Percentiles rank a stretch among this genome's conserved stretches.
Conservation (phyloP, 2,113 vertebrate species). For the Phalacrocorax aristotelis region DNA sequence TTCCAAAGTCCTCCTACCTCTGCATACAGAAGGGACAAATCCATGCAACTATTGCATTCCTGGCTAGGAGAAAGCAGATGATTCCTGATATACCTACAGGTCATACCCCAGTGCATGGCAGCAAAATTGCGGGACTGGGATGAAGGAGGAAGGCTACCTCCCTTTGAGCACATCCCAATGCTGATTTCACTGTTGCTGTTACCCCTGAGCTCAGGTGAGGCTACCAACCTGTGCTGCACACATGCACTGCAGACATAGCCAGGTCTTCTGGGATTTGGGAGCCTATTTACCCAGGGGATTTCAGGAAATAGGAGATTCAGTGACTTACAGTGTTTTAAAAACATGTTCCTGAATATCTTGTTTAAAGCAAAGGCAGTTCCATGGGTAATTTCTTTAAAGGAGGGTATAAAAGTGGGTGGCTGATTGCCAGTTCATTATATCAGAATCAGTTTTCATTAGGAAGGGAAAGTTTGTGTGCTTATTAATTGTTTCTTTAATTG, state of each 20-base stretch:
- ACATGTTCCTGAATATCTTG: neutral
- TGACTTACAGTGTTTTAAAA: neutral
- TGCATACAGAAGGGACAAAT: neutral
- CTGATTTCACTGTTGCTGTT: neutral
- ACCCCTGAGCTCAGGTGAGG: neutral
- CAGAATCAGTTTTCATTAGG: neutral
- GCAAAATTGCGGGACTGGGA: neutral
- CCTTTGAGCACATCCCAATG: neutral
- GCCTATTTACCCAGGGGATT: neutral
- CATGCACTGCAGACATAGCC: neutral
- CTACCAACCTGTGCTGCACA: neutral
- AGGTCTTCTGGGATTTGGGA: neutral
- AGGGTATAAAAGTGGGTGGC: neutral
- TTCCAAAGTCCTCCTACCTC: neutral
- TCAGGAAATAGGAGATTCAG: neutral
- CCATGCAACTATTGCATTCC: neutral
- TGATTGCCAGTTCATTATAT: neutral
- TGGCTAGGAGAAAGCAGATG: neutral
- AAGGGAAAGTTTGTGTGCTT: neutral
- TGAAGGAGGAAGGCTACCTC: neutral
- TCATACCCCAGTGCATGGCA: neutral
- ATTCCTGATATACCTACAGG: neutral
- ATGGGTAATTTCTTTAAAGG: neutral
- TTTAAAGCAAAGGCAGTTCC: neutral
- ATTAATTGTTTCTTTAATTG: constrained; percentile 37